Conservation (phyloP, 2,888 invertebrate genomes). For the Eupithecia centaureata region DNA sequence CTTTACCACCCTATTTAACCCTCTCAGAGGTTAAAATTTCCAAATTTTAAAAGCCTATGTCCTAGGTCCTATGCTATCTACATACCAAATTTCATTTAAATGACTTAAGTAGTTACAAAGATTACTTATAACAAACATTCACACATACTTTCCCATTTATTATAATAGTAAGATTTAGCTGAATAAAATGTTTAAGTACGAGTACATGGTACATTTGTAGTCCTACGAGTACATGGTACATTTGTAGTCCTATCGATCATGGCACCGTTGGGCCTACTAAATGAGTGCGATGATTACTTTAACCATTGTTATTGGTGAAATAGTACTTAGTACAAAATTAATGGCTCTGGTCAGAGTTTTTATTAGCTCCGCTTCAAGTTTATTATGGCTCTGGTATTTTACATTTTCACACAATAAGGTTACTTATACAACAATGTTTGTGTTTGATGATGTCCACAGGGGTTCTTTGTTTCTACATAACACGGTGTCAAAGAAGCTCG, state of each 20-base stretch:
- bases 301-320: not conserved
- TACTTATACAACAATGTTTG: not conserved
- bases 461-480: not conserved
- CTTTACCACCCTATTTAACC: too few species aligned
- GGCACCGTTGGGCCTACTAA: not conserved
- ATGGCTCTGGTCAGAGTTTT: not conserved
- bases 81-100: too few species aligned
- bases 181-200: too few species aligned
- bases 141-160: too few species aligned
- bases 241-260: not conserved
- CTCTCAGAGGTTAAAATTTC: too few species aligned
- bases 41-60: too few species aligned
- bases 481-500: not conserved
- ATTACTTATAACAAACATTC: too few species aligned
- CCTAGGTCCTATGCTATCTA: too few species aligned
- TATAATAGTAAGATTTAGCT: too few species aligned
- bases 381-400: not conserved
- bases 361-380: not conserved
- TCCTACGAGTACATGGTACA: too few species aligned
- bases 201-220: too few species aligned
- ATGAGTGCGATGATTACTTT: not conserved
- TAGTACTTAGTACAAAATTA: not conserved
- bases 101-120: too few species aligned
- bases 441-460: not conserved
- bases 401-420: not conserved